These are phyloP conservation scores for Coleophora deauratella DNA, from an alignment of 2,888 invertebrate species.

Conservation along the genomic window DNA sequence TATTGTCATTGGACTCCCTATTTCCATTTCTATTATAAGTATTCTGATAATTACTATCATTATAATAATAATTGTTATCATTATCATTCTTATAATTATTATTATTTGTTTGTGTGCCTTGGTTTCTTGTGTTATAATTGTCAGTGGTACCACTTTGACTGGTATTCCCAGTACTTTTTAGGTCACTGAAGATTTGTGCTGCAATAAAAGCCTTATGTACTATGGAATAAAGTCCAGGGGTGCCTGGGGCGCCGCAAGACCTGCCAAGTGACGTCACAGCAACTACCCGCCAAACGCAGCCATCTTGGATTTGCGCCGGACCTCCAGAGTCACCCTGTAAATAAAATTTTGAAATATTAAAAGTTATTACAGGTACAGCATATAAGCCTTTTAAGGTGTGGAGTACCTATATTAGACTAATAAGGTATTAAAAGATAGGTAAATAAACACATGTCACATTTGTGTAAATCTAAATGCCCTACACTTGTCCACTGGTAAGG, in stretches of 20 bases:
- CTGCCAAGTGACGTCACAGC: slow-evolving; percentile 57
- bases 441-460: no score
- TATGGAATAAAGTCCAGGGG: slow-evolving; percentile 53
- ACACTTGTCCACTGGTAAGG: no score
- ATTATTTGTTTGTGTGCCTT: not conserved
- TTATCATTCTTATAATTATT: slow-evolving; percentile 1
- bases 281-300: slow-evolving; percentile 53
- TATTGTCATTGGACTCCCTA: not conserved
- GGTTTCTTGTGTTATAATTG: not conserved
- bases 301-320: slow-evolving; percentile 55
- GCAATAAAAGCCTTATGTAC: slow-evolving; percentile 17
- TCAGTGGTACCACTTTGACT: not conserved
- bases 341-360: not conserved
- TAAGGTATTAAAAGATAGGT: not conserved
- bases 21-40: not conserved
- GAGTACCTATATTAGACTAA: not conserved
- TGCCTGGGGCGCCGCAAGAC: slow-evolving; percentile 51
- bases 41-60: not conserved
- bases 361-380: not conserved
- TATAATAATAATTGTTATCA: not conserved
- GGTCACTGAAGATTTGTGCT: slow-evolving; percentile 6
- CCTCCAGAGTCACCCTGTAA: slow-evolving; percentile 63
- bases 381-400: not conserved
- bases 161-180: not conserved
- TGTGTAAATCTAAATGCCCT: no score